These are phyloP conservation scores for Fistularia commersonii DNA, from an alignment of 2,797 vertebrate species.

Conservation along the genomic window DNA sequence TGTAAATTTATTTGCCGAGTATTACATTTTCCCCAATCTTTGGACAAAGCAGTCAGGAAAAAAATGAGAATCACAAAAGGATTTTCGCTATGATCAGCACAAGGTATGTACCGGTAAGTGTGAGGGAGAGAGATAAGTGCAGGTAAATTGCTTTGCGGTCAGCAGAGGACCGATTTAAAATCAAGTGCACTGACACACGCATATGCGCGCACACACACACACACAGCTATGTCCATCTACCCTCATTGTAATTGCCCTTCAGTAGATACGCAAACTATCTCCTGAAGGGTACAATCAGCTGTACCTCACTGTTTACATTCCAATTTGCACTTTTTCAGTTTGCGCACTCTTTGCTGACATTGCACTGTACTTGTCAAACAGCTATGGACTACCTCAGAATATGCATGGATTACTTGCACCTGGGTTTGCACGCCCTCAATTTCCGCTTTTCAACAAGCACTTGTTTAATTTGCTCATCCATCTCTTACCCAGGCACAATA, in stretches of 20 bases:
- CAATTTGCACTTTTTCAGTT: too few species aligned
- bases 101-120: constrained; percentile 5
- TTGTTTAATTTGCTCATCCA: too few species aligned
- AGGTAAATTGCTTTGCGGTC: constrained; percentile 51
- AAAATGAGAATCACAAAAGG: constrained; percentile 22
- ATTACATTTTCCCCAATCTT: constrained; percentile 11
- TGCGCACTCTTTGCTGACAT: too few species aligned
- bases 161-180: constrained; percentile 44
- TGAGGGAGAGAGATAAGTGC: constrained; percentile 42
- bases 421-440: too few species aligned
- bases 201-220: constrained; percentile 1
- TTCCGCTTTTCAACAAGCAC: too few species aligned
- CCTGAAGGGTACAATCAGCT: too few species aligned
- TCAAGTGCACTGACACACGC: constrained; percentile 18
- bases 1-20: not conserved
- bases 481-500: too few species aligned
- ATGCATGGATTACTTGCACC: too few species aligned
- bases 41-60: constrained; percentile 9
- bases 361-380: too few species aligned
- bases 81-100: constrained; percentile 26
- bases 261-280: constrained; percentile 22
- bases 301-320: too few species aligned
- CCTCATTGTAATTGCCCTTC: constrained; percentile 46
- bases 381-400: too few species aligned
- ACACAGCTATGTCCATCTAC: constrained; percentile 15